Evolutionary conservation across 2,113 vertebrate species (phyloP).

Genomic region (Neolamprologus tretocephalus): DNA sequence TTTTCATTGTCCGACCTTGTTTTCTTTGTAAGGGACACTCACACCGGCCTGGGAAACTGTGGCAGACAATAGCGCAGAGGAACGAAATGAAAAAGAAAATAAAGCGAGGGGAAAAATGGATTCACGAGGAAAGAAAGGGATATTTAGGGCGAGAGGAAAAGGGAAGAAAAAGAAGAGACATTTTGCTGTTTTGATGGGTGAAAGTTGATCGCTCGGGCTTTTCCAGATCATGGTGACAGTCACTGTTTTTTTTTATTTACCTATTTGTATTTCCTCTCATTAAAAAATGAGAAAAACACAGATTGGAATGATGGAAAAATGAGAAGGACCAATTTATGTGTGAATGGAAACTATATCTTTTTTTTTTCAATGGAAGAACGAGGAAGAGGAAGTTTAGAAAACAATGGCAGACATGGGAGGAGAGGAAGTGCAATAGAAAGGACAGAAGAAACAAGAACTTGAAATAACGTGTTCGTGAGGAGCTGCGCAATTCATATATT

Average conservation of each 20-base stretch:
- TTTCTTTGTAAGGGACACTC: slow-evolving; percentile 44
- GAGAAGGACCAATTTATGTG: neutral
- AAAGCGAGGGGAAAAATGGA: slow-evolving; percentile 6
- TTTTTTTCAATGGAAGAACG: neutral
- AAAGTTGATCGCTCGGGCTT: slow-evolving; percentile 17
- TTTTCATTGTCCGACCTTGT: slow-evolving; percentile 44
- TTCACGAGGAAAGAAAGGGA: slow-evolving; percentile 1
- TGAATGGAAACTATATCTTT: neutral
- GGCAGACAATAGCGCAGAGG: slow-evolving; percentile 30
- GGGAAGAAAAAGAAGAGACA: neutral
- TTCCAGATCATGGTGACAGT: neutral
- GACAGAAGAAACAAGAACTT: neutral
- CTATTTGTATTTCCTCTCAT: neutral
- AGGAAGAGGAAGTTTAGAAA: neutral
- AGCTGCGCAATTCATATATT: neutral
- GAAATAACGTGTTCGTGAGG: neutral
- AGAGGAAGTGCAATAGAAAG: neutral
- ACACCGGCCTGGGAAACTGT: slow-evolving; percentile 49
- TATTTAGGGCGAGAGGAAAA: slow-evolving; percentile 22
- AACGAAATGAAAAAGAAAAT: slow-evolving; percentile 24
- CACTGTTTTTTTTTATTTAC: neutral
- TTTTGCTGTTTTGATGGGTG: slow-evolving; percentile 12
- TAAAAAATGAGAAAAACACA: neutral
- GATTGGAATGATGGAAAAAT: neutral
- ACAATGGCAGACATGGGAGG: neutral